Evolutionary conservation across 2,113 vertebrate genomes (phyloP), one percentile per base, ranked within the genome.

Genomic region (Pterocles orientalis): DNA sequence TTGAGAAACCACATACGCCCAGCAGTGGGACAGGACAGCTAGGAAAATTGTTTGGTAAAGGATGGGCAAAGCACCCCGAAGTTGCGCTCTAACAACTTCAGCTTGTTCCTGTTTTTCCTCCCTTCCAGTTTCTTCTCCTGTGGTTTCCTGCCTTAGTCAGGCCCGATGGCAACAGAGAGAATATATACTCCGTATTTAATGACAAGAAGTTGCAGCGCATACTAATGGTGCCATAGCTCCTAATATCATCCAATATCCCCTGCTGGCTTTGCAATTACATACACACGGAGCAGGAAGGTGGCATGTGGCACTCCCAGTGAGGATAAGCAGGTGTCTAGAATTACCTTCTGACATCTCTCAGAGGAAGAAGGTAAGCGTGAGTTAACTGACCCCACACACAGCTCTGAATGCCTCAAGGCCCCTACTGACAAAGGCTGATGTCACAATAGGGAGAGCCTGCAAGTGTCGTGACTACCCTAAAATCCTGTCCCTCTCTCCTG

Each of bases 281-380:
- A 91, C 92, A 92, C 95, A 72, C 76, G 83, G 94, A 94, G 94
- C 94, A 89, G 88, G 91, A 70, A 97, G 94, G 94, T 96, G 94
- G 95, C 94, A 93, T 92, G 94, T 92, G 91, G 96, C 96, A 95
- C 92, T 95, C 95, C 95, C 95, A 2, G 82, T 83, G 95, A 95
- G 96, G 91, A 87, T 96, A 97, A 96, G 92, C 92, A 95, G 87
- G 95, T 97, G 93, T 97, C 93, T 96, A 96, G 87, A 96, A 96
- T 96, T 96, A 97, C 95, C 90, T 96, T 82, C 90, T 88, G 93
- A 95, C 90, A 95, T 96, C 36, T 96, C 95, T 95, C 92, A 0
- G 83, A 96, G 92, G 96, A 94, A 87, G 77, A 86, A 92, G 53
- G 90, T 36, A 97, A 86, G 82, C 86, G 91, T 86, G 94, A 95